Evolutionary conservation across 2,888 invertebrate species (phyloP).

Genomic region (Cepaea hortensis): DNA sequence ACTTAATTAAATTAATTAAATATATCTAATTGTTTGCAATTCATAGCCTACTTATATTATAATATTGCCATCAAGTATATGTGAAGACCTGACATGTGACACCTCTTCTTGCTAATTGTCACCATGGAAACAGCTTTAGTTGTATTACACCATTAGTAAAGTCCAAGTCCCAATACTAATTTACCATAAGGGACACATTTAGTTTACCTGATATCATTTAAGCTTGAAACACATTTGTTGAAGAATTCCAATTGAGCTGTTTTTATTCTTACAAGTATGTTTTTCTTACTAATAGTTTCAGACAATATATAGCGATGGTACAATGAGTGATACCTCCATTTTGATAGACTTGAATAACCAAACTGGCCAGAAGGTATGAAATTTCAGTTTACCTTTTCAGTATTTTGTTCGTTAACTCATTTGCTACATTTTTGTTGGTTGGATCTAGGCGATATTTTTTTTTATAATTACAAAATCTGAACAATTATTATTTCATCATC

Average conservation of each 20-base stretch:
- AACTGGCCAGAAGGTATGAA: slow-evolving; percentile 48
- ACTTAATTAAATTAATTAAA: too few relatives aligned
- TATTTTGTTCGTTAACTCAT: neutral
- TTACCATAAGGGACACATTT: too few relatives aligned
- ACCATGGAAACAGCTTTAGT: too few relatives aligned
- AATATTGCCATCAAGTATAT: too few relatives aligned
- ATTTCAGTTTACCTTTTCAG: neutral
- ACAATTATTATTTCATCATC: neutral
- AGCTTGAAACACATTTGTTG: too few relatives aligned
- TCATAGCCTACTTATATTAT: too few relatives aligned
- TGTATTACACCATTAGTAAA: too few relatives aligned
- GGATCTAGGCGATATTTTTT: neutral
- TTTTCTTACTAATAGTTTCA: slow-evolving; percentile 82
- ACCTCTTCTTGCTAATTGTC: too few relatives aligned
- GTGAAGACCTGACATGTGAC: too few relatives aligned
- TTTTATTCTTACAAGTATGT: neutral
- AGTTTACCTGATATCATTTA: too few relatives aligned
- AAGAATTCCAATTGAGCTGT: neutral
- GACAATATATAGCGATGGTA: slow-evolving; percentile 88
- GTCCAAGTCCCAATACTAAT: too few relatives aligned
- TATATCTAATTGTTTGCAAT: too few relatives aligned
- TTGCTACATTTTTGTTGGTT: neutral
- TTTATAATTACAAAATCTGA: neutral
- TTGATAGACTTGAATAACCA: slow-evolving; percentile 89
- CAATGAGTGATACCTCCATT: slow-evolving; percentile 89